Base-by-base conservation (phyloP, 1,140 invertebrate species). In the Mycetomoellerius zeteki region DNA sequence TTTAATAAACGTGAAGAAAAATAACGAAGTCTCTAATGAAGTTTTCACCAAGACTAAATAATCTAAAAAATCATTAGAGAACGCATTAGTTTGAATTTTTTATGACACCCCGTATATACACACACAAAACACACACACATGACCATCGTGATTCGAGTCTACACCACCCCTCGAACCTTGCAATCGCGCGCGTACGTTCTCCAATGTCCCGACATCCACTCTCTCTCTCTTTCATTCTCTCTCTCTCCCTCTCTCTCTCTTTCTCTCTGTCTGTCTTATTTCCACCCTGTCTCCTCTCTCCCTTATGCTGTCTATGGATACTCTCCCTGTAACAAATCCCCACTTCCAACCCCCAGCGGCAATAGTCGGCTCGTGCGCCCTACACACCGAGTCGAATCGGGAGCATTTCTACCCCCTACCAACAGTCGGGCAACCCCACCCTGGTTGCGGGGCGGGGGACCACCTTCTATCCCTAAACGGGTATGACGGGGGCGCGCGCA, bases 141-240 rank as follows among this genome's bases (percentile, higher is more conserved):
- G 16, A 80, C 85, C 86, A 93, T 91, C 86, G 89, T 90, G 87
- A 91, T 90, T 91, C 91, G 72, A 67, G 73, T 78, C 80, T 73
- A 50, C 21, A 30, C 33, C 78, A 58, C 78, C 67, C 78, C 64
- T 85, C 65, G 54, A 77, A 64, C 52, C 65, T 78, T 60, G 21
- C 80, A 78, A 75, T 73, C 43, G 50, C 37, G 62, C 87, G 60
- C 69, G 80, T 86, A 82, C 88, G 21, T 72, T 73, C 67, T 56
- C 78, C 52, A 69, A 14, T 50, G 65, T 58, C 67, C 80, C 50
- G 16, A 60, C 89, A 33, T 86, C 86, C 86, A 8, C 37, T 10
- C 8, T 43, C 8, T 43, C 37, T 43, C 37, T 10, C 60, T 75
- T 54, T 77, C 75, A 54, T 54, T 78, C 76, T 62, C 60, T 58